phyloP scores from a whole-genome alignment of 2,888 invertebrate genomes.

The Steinernema scapterisci region DNA sequence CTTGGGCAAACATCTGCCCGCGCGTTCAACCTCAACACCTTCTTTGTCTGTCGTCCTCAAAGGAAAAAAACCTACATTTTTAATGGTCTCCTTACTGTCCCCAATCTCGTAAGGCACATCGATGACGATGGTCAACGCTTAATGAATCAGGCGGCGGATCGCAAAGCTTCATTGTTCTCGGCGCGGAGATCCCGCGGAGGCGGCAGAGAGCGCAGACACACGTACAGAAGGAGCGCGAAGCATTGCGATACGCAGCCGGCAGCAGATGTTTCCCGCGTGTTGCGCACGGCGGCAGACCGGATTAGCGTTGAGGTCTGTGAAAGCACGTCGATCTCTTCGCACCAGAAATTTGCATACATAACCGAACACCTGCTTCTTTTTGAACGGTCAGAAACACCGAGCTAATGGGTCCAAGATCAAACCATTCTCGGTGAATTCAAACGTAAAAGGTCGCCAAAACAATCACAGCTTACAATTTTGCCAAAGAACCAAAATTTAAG shows the following conservation, averaged over 20 bases:
- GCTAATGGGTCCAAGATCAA: no score
- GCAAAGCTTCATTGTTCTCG: no score
- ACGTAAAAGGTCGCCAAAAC: no score
- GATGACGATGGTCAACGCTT: background rate
- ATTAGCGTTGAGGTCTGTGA: background rate
- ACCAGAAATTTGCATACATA: slow-evolving; percentile 21
- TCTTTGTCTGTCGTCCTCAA: no score
- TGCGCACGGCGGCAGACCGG: slow-evolving; percentile 16
- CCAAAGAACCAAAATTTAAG: no score
- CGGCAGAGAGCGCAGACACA: background rate
- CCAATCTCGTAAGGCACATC: background rate
- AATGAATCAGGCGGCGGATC: slow-evolving; percentile 3
- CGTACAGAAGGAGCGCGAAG: background rate
- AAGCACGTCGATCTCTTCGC: background rate
- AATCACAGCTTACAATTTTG: no score
- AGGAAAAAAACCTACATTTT: background rate
- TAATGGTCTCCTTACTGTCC: background rate
- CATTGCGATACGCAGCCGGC: slow-evolving; percentile 30
- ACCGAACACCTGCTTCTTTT: slow-evolving; percentile 25
- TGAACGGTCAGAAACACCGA: background rate
- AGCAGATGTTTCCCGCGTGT: slow-evolving; percentile 25
- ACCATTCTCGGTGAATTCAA: no score
- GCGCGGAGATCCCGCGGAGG: background rate
- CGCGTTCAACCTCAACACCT: no score
- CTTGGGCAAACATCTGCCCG: no score